phyloP scores from a whole-genome alignment of 2,888 invertebrate genomes.

The Cabera pusaria region DNA sequence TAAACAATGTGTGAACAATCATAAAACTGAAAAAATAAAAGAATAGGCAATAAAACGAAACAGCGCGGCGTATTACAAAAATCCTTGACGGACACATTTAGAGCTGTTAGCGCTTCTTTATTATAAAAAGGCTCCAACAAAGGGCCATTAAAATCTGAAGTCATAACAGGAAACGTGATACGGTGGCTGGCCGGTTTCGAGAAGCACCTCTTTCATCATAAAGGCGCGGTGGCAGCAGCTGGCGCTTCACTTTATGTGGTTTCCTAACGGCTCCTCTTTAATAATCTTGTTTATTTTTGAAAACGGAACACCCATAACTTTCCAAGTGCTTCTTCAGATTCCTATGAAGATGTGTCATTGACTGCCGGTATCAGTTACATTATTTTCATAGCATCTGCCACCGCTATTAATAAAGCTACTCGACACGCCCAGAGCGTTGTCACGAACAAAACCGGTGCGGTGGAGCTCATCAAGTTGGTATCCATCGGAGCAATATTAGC shows the following conservation, averaged over 20 bases:
- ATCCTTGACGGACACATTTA: slow-evolving; percentile 57
- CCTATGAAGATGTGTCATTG: slow-evolving; percentile 58
- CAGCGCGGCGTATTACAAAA: slow-evolving; percentile 51
- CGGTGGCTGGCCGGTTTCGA: slow-evolving; percentile 61
- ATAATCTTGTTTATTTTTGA: slow-evolving; percentile 78
- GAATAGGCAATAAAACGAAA: slow-evolving; percentile 55
- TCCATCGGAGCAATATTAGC: slow-evolving; percentile 32
- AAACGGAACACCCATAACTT: slow-evolving; percentile 69
- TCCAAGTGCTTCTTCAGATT: slow-evolving; percentile 45
- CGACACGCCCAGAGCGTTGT: slow-evolving; percentile 15
- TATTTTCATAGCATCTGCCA: slow-evolving; percentile 32
- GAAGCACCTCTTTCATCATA: slow-evolving; percentile 76
- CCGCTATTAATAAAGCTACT: slow-evolving; percentile 32
- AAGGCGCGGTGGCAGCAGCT: slow-evolving; percentile 75
- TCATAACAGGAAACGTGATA: slow-evolving; percentile 82
- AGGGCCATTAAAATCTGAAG: slow-evolving; percentile 76
- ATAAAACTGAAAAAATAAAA: slow-evolving; percentile 50
- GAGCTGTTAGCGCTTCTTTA: slow-evolving; percentile 66
- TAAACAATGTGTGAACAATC: slow-evolving; percentile 52
- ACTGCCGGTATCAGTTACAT: slow-evolving; percentile 36
- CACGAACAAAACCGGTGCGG: slow-evolving; percentile 22
- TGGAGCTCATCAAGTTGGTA: slow-evolving; percentile 27
- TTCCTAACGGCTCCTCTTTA: slow-evolving; percentile 72
- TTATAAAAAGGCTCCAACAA: slow-evolving; percentile 69
- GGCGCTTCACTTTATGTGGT: slow-evolving; percentile 78